These are phyloP conservation scores for Amiota communis DNA, from an alignment of 2,888 invertebrate species.

Conservation along the genomic window DNA sequence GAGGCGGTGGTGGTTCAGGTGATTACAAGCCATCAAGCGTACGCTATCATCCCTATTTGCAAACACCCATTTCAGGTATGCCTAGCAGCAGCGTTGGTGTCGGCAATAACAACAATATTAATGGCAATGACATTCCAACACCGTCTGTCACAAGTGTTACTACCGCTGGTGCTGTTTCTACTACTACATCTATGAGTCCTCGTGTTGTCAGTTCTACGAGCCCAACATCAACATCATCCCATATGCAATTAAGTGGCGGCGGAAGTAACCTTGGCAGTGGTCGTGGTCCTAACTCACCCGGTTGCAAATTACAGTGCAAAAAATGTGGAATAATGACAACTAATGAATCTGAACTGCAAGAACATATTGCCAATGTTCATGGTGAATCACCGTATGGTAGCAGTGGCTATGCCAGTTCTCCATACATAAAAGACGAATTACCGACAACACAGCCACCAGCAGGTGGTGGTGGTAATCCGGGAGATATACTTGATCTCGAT, in stretches of 20 bases:
- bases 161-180: slow-evolving; percentile 40
- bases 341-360: slow-evolving; percentile 82
- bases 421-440: slow-evolving; percentile 70
- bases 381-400: slow-evolving; percentile 70
- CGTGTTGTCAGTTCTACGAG: slow-evolving; percentile 73
- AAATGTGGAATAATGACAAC: slow-evolving; percentile 88
- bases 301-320: slow-evolving; percentile 79
- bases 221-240: slow-evolving; percentile 69
- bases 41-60: slow-evolving; percentile 69
- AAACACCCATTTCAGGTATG: slow-evolving; percentile 57
- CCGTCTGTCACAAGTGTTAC: slow-evolving; percentile 26
- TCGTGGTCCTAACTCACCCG: slow-evolving; percentile 67
- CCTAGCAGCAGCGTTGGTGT: slow-evolving; percentile 32
- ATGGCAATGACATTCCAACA: slow-evolving; percentile 28
- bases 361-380: slow-evolving; percentile 83
- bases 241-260: slow-evolving; percentile 54
- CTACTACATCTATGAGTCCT: slow-evolving; percentile 69
- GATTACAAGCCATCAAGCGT: slow-evolving; percentile 51
- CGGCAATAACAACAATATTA: slow-evolving; percentile 34
- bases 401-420: slow-evolving; percentile 66
- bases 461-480: slow-evolving; percentile 59
- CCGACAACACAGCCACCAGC: slow-evolving; percentile 53
- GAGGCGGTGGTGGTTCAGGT: slow-evolving; percentile 31
- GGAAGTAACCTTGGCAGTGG: slow-evolving; percentile 52
- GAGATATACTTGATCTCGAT: slow-evolving; percentile 88